Evolutionary conservation across 2,797 vertebrate species (phyloP).

Genomic region (Atherinosoma microstoma): DNA sequence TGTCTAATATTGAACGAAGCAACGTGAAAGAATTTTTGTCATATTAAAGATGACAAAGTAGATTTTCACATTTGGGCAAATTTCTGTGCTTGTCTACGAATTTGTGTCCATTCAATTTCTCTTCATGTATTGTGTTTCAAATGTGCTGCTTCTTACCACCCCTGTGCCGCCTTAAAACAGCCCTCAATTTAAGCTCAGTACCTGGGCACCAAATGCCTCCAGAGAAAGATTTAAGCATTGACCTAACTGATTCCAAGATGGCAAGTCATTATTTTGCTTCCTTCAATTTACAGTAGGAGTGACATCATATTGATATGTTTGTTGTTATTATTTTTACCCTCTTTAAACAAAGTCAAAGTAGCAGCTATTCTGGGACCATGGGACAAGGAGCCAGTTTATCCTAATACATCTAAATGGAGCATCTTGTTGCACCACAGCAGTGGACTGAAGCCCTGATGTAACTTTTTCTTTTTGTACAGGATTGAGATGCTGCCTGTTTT

Average conservation of each 20-base stretch:
- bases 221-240: conserved; percentile 22
- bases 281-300: conserved; percentile 38
- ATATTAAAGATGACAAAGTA: not conserved
- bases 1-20: conserved; percentile 34
- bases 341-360: conserved; percentile 30
- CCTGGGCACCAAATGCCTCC: conserved; percentile 1
- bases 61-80: conserved; percentile 17
- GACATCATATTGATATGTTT: conserved; percentile 29
- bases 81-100: conserved; percentile 22
- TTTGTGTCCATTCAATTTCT: conserved; percentile 35
- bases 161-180: conserved; percentile 24
- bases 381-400: conserved; percentile 71
- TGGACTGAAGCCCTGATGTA: conserved; percentile 59
- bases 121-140: conserved; percentile 21
- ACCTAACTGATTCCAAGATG: conserved; percentile 16
- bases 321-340: conserved; percentile 10
- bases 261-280: conserved; percentile 36
- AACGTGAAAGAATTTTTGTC: conserved; percentile 49
- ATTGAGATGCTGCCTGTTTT: conserved; percentile 76
- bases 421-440: conserved; percentile 53
- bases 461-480: conserved; percentile 66
- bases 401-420: conserved; percentile 19
- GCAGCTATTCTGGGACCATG: conserved; percentile 60
- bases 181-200: not conserved
- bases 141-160: conserved; percentile 14